These are phyloP conservation scores for Seriola quinqueradiata DNA, from an alignment of 2,113 vertebrate genomes.

Conservation along the genomic window DNA sequence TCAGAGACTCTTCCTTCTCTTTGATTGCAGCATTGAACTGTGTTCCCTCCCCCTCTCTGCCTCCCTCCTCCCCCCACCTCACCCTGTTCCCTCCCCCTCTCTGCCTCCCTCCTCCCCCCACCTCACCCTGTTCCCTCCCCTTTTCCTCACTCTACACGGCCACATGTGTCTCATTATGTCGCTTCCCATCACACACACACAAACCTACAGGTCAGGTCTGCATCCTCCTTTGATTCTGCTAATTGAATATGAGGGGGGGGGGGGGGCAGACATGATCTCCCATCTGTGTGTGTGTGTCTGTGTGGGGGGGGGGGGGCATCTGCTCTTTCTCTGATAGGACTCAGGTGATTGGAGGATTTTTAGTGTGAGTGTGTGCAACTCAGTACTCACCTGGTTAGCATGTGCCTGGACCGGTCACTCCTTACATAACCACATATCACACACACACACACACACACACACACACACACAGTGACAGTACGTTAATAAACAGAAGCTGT, in stretches of 20 bases:
- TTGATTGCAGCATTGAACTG: too few species aligned
- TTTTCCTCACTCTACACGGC: constrained; percentile 12
- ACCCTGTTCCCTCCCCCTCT: background rate
- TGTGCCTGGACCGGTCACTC: constrained; percentile 1
- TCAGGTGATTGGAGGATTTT: constrained; percentile 40
- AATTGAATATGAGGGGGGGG: constrained; percentile 56
- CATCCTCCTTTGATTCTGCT: constrained; percentile 60
- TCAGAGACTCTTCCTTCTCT: too few species aligned
- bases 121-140: background rate
- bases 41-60: background rate
- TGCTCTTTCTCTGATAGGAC: constrained; percentile 23
- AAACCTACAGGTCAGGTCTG: constrained; percentile 29
- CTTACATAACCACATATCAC: constrained; percentile 2
- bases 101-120: too few species aligned
- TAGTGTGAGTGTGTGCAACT: background rate
- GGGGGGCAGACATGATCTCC: background rate
- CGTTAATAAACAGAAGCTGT: background rate
- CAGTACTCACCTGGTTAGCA: constrained; percentile 33
- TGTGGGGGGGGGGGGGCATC: constrained; percentile 1
- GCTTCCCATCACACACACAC: constrained; percentile 30
- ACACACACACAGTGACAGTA: background rate
- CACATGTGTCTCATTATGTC: constrained; percentile 61
- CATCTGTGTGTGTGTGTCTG: constrained; percentile 18
- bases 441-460: background rate
- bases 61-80: too few species aligned